phyloP scores from a whole-genome alignment of 2,888 invertebrate genomes.

The Suillia variegata region DNA sequence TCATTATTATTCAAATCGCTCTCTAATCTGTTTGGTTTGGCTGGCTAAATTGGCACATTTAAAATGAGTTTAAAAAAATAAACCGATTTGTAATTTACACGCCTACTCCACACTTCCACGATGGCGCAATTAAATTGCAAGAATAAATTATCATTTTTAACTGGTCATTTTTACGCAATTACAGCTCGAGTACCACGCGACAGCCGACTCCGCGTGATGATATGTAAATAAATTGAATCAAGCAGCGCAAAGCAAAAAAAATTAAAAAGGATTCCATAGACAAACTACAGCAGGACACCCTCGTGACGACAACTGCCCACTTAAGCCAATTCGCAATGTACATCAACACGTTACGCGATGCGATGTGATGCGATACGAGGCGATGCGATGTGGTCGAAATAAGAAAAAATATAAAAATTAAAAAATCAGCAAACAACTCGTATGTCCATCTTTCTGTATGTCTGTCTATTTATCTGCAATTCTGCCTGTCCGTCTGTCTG shows the following conservation, averaged over 20 bases:
- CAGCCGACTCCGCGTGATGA: neutral
- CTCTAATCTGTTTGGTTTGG: neutral
- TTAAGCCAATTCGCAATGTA: neutral
- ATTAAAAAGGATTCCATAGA: constrained; percentile 4
- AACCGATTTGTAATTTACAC: no score
- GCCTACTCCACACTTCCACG: neutral
- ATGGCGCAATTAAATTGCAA: constrained; percentile 20
- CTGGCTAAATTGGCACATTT: neutral
- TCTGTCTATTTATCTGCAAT: neutral
- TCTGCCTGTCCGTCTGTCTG: neutral
- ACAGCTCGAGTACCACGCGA: neutral
- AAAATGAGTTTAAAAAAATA: no score
- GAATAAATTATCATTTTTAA: constrained; percentile 19
- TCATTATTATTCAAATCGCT: neutral
- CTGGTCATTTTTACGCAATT: neutral
- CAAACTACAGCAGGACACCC: neutral
- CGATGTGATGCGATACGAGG: no score
- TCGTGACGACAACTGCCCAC: neutral
- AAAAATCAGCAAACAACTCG: no score
- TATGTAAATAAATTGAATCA: neutral
- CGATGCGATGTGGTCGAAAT: neutral
- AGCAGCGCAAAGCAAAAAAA: neutral
- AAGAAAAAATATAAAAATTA: neutral
- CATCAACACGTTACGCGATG: neutral
- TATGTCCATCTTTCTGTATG: neutral